Base-by-base conservation (phyloP, 2,113 vertebrate genomes). In the Odocoileus hemionus region DNA sequence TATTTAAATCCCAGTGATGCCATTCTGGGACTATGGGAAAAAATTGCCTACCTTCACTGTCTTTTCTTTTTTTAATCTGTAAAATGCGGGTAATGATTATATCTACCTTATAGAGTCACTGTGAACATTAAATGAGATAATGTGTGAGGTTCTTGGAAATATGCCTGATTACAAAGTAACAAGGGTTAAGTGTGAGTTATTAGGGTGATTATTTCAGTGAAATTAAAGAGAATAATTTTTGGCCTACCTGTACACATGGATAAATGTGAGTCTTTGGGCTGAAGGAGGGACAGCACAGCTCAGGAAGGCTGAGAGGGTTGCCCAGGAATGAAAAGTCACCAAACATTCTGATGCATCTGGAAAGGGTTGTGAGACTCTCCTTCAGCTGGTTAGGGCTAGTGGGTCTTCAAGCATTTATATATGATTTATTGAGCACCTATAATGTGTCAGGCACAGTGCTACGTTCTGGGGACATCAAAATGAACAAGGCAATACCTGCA, bases 141-240 rank as follows among this genome's bases (percentile, higher is more conserved):
- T 57, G 11, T 94, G 30, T 87, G 47, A 87, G 11, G 23, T 78
- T 92, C 23, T 94, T 91, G 96, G 9, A 21, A 84, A n/a, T 64
- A 11, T 43, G 5, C 47, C 21, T 15, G 16, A 52, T 36, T 33
- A 30, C 54, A 92, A 84, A 94, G 61, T 79, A 47, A 84, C 64
- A 39, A 1, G 9, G 5, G 47, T 7, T 58, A 64, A 89, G 78
- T 52, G 17, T 86, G 33, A 79, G 79, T 89, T 82, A 50, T 67
- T 57, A 30, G n/a, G 26, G 19, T 90, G 33, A 6, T 86, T 89
- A 61, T 86, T 90, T 95, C 82, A 95, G 30, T 94, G 70, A 94
- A 96, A 92, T 90, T 61, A 64, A 88, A 94, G 86, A 70, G 60
- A 87, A 36, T 80, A 79, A 25, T 23, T 86, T 91, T 91, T 88